phyloP scores from a whole-genome alignment of 30 jellyfish, hydroid and myxozoan species.

The Mastigias papua region DNA sequence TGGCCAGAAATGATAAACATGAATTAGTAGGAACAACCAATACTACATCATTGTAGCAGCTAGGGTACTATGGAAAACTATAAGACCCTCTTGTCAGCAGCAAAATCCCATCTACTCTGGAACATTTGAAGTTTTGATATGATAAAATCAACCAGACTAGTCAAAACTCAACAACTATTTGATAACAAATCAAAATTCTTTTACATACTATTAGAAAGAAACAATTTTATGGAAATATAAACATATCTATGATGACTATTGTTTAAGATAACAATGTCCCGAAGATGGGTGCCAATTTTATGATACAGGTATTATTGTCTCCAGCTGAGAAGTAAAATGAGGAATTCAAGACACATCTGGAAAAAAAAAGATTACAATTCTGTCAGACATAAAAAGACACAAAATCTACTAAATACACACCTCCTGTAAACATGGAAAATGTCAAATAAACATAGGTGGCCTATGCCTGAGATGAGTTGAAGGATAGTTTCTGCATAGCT shows the following conservation, averaged over 20 bases:
- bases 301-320: conserved; percentile 3
- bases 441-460: no score
- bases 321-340: not conserved
- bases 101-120: no score
- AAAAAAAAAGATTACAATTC: not conserved
- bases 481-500: no score
- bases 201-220: not conserved
- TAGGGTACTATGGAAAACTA: no score
- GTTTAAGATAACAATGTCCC: conserved; percentile 16
- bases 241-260: not conserved
- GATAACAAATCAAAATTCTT: not conserved
- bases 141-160: not conserved
- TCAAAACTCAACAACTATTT: conserved; percentile 7
- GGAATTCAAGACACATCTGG: conserved; percentile 17
- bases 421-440: no score
- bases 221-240: conserved; percentile 4
- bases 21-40: no score
- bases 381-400: not conserved
- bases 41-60: no score
- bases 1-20: no score
- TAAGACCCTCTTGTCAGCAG: no score
- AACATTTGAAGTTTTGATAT: no score
- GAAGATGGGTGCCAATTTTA: not conserved
- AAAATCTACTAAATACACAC: no score
- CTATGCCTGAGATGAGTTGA: no score